phyloP scores from a whole-genome alignment of 2,113 vertebrate genomes.

The Geococcyx californianus region DNA sequence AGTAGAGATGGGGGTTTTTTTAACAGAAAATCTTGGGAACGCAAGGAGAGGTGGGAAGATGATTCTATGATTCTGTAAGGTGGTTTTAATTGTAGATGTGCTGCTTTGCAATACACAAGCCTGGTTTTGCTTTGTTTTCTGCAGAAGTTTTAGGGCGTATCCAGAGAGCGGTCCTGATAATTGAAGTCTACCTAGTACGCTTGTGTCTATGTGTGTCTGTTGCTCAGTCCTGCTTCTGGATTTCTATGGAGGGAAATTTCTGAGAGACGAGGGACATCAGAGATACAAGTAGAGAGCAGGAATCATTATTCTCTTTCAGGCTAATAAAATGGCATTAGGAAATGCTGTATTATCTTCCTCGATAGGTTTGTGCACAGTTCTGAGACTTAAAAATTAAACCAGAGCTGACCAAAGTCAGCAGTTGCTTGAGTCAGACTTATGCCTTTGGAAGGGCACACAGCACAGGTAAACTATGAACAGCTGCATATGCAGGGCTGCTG shows the following conservation, averaged over 20 bases:
- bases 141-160: neutral
- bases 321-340: neutral
- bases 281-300: neutral
- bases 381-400: neutral
- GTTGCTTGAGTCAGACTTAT: neutral
- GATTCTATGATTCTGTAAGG: neutral
- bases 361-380: neutral
- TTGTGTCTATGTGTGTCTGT: neutral
- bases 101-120: rapidly evolving
- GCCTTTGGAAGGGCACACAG: neutral
- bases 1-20: neutral
- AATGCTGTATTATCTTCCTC: neutral
- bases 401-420: neutral
- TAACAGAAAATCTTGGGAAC: neutral
- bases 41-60: neutral
- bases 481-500: rapidly evolving
- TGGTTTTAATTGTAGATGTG: neutral
- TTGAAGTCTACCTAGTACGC: neutral
- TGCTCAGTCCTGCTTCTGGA: neutral
- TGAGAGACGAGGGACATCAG: neutral
- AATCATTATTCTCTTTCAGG: neutral
- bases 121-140: neutral
- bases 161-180: rapidly evolving
- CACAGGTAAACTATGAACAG: neutral
- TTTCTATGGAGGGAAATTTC: neutral